Base-by-base conservation (phyloP, 2,113 vertebrate species). In the Potamarius usumacintae region DNA sequence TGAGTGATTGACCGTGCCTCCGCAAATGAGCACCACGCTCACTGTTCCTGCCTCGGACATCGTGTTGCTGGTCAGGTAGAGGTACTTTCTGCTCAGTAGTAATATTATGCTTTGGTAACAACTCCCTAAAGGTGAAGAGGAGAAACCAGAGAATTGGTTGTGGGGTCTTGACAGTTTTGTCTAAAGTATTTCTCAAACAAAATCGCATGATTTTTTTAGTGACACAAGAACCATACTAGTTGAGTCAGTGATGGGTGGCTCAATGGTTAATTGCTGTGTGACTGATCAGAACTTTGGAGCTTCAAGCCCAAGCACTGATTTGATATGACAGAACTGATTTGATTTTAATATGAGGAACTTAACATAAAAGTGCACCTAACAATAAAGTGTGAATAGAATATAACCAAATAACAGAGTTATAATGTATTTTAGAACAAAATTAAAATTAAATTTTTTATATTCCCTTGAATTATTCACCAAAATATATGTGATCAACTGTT, bases 1-100 rank as follows among this genome's bases (percentile, higher is more conserved):
- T 97, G 0, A 95, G 96, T 0, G 96, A 97, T 3, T 93, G 92
- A 15, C 95, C 95, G 3, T 95, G 96, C 0, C 95, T 92, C 72
- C 91, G 92, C 15, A 88, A 92, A 83, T 93, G 95, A 1, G 92
- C 89, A 86, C 93, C 92, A 25, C 95, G 95, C 1, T 97, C 96
- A 8, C 91, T 94, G 88, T 93, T 93, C 89, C 79, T 89, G 83
- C 91, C 89, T 12, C 85, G 81, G 0, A 92, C 91, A 17, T 97
- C 95, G 0, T 95, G 96, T 42, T 95, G 90, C 81, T 95, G 94
- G 20, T 92, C 93, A 1, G 92, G 89, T 27, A 91, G 91, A 53
- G 87, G 85, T 55, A 89, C 17, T 42, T 84, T 55, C 20, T 94
- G 91, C 27, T 95, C 93, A 89, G 92, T 89, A 86, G 89, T 87